phyloP scores from a whole-genome alignment of 2,888 invertebrate species.

The Cephus pulcher region DNA sequence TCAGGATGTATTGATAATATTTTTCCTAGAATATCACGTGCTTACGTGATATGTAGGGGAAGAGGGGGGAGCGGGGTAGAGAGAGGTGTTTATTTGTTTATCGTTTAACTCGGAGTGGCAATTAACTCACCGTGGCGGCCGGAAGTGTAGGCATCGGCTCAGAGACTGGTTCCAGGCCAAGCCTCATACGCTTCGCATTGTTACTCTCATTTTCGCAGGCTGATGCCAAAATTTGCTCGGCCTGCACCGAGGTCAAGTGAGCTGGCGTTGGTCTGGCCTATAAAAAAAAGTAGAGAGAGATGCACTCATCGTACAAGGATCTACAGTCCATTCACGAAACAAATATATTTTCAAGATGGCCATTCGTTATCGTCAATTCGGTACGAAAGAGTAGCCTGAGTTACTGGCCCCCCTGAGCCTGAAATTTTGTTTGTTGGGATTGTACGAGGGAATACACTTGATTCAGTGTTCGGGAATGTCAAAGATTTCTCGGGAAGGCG shows the following conservation, averaged over 20 bases:
- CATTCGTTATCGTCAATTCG: background rate
- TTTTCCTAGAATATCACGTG: background rate
- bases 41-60: conserved; percentile 31
- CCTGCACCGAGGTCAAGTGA: conserved; percentile 95
- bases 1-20: background rate
- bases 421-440: background rate
- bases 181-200: conserved; percentile 96
- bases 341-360: background rate
- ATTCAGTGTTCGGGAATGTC: background rate
- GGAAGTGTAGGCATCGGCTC: conserved; percentile 87
- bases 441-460: background rate
- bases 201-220: conserved; percentile 98
- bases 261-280: conserved; percentile 95
- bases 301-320: background rate
- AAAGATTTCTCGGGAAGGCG: background rate
- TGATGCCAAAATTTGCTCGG: conserved; percentile 94
- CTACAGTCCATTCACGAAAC: background rate
- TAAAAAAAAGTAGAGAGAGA: conserved; percentile 38
- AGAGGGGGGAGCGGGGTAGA: background rate
- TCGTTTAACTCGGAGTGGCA: background rate
- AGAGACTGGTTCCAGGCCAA: conserved; percentile 94
- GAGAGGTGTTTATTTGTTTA: background rate
- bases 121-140: conserved; percentile 71
- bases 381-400: background rate
- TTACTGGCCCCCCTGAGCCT: background rate